A percentile compares a stretch with the other conserved stretches of the same genome.
phyloP scores from a whole-genome alignment of 2,888 invertebrate genomes.

The Cylloceria caligata region DNA sequence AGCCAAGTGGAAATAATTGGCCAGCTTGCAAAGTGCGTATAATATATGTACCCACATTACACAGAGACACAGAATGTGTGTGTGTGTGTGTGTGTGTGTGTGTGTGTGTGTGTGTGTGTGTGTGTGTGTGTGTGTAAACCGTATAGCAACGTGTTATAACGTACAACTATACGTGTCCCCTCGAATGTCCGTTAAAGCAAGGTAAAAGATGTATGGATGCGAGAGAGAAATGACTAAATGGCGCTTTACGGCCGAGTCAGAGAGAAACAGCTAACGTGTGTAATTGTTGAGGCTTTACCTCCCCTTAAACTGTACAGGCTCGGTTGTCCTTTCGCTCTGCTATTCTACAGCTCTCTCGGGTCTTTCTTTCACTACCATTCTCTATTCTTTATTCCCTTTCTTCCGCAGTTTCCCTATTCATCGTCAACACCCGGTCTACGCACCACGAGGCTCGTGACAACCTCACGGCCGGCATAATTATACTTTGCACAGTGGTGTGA shows the following conservation, averaged over 20 bases:
- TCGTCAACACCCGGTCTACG: not conserved
- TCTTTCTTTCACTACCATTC: not conserved
- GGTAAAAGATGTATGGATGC: too few relatives aligned
- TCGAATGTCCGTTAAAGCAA: not conserved
- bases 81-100: not conserved
- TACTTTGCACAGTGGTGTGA: slow-evolving; percentile 17
- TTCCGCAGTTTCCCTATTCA: slow-evolving; percentile 20
- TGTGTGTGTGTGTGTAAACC: too few relatives aligned
- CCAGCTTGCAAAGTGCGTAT: not conserved
- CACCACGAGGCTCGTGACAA: slow-evolving; percentile 17
- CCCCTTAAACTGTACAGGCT: not conserved
- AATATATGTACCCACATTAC: not conserved
- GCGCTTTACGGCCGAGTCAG: too few relatives aligned
- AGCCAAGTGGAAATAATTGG: slow-evolving; percentile 5
- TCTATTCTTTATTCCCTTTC: not conserved
- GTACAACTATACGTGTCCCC: not conserved
- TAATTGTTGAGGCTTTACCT: too few relatives aligned
- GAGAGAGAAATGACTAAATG: too few relatives aligned
- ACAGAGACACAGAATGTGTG: not conserved
- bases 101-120: too few relatives aligned
- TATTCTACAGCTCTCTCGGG: not conserved
- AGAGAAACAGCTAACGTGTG: too few relatives aligned
- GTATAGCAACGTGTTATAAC: too few relatives aligned
- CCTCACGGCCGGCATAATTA: slow-evolving; percentile 38
- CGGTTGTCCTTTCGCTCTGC: not conserved